Evolutionary conservation across 2,113 vertebrate genomes (phyloP), one percentile per base, ranked within the genome.

Genomic region (Thalassarche chlororhynchos): DNA sequence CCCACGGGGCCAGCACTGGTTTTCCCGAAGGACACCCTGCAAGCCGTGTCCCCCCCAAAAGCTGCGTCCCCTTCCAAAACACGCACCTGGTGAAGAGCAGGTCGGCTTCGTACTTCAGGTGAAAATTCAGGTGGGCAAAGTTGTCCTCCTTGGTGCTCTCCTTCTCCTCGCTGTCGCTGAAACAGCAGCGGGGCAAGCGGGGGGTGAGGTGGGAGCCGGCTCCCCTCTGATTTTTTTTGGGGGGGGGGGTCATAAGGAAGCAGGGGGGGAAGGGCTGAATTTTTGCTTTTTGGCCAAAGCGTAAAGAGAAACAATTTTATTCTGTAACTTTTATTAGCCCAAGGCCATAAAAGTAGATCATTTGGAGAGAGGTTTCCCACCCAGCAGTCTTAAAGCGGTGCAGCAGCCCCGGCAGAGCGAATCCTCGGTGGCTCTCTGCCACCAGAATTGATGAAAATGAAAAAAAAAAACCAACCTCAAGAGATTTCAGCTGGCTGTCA

Each of bases 61-160:
- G 28, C 69, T 5, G 12, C 1, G 2, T 19, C 55, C 44, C 75
- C 17, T 10, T 29, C 60, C 54, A 1, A 16, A 24, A 1, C 16
- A 6, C 94, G 4, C 93, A 99, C 99, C 99, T 99, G 97, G 99
- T 99, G 98, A 99, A 99, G 75, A 99, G 99, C 36, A 99, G 93
- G 38, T 99, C 99, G 0, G 98, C 98, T 93, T 99, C 99, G 5
- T 99, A 99, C 65, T 98, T 99, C 57, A 99, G 97, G 55, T 98
- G 98, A 44, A 99, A 98, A 57, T 97, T 97, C 80, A 99, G 97
- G 70, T 98, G 96, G 49, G 98, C 99, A 0, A 38, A 69, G 91
- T 99, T 99, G 98, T 99, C 99, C 6, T 98, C 98, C 32, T 98
- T 98, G 88, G 98, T 99, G 93, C 42, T 97, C 64, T 98, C 98